Evolutionary conservation across 1,140 invertebrate genomes (phyloP).

Genomic region (Pogonognathellus flavescens): DNA sequence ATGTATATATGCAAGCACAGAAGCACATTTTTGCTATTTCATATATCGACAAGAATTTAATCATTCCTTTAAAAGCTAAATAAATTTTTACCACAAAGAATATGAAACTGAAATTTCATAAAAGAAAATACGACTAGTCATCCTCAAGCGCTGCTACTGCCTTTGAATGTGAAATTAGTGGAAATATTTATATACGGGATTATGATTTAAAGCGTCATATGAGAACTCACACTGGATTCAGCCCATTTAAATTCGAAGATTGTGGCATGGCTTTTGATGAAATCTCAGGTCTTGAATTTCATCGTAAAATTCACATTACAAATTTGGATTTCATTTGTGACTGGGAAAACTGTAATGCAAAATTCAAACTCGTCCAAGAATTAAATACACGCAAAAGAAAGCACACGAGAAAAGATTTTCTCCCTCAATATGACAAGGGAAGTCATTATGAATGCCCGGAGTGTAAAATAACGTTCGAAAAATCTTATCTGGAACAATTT

Average conservation of each 20-base stretch:
- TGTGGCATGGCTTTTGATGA: neutral
- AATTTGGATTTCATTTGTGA: neutral
- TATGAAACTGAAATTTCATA: too few species aligned
- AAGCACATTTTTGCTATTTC: too few species aligned
- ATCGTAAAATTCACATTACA: neutral
- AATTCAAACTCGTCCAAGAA: neutral
- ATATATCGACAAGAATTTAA: too few species aligned
- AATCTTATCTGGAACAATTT: neutral
- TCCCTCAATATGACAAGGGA: neutral
- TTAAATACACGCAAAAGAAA: neutral
- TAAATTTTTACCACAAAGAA: too few species aligned
- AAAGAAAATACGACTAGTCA: too few species aligned
- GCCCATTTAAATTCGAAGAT: neutral
- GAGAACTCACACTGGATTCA: too few species aligned
- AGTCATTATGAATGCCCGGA: neutral
- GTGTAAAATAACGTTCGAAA: neutral
- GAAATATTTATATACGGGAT: too few species aligned
- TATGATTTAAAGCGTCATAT: too few species aligned
- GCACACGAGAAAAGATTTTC: neutral
- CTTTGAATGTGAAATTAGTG: too few species aligned
- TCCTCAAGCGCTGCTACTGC: too few species aligned
- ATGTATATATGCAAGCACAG: too few species aligned
- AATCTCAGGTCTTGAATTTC: neutral
- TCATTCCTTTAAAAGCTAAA: too few species aligned
- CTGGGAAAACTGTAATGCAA: neutral